Conservation (phyloP, 2,797 vertebrate genomes). For the Gymnoscopelus microlampas region DNA sequence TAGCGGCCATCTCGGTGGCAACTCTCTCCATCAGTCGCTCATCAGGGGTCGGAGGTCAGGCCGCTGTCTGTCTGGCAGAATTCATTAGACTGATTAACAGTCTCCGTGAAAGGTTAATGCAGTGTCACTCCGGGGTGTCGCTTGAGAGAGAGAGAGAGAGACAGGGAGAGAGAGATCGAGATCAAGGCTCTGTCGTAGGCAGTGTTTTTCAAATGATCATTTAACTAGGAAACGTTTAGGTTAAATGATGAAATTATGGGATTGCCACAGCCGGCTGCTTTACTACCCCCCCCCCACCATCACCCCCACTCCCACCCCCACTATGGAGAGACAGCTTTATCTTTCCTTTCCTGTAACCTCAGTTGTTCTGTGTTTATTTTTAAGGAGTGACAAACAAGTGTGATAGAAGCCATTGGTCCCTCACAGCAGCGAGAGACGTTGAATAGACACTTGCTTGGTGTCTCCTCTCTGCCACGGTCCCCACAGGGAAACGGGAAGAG, state of each 20-base stretch:
- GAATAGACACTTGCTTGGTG: too few relatives aligned
- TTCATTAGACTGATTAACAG: slow-evolving; percentile 72
- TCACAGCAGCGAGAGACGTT: too few relatives aligned
- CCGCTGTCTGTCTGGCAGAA: slow-evolving; percentile 57
- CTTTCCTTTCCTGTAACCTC: too few relatives aligned
- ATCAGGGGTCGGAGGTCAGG: slow-evolving; percentile 60
- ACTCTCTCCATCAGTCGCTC: slow-evolving; percentile 58
- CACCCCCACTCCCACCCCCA: slow-evolving; percentile 29
- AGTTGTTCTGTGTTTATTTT: too few relatives aligned
- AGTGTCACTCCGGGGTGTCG: slow-evolving; percentile 28
- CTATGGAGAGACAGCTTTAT: neutral
- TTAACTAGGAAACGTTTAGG: neutral
- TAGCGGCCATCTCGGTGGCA: slow-evolving; percentile 43
- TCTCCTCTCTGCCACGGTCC: too few relatives aligned
- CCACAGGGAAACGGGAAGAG: too few relatives aligned
- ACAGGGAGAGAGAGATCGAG: too few relatives aligned
- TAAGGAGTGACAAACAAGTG: too few relatives aligned
- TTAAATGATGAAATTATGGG: slow-evolving; percentile 10
- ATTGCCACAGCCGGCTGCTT: neutral
- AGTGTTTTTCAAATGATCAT: neutral
- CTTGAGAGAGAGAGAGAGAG: neutral
- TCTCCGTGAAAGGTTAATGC: slow-evolving; percentile 52
- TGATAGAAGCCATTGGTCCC: too few relatives aligned
- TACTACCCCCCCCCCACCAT: slow-evolving; percentile 11
- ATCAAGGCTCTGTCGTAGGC: neutral